Evolutionary conservation across 2,888 invertebrate genomes (phyloP), one percentile per base, ranked within the genome.

Genomic region (Xanthia togata): DNA sequence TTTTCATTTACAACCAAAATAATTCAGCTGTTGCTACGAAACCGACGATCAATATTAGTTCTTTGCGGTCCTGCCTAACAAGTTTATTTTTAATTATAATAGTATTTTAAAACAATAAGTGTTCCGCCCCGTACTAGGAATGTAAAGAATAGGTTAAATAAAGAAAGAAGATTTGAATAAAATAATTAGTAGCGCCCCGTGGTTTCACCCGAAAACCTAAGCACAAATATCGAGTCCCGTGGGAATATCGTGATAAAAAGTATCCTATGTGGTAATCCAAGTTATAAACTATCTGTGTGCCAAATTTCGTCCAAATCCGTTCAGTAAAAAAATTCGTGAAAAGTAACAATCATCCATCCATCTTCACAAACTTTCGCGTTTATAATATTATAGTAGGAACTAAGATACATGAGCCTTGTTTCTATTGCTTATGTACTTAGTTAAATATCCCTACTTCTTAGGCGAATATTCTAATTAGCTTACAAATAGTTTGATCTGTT

Each of bases 1-100:
- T 84, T 81, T 81, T 81, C 68, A 71, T 85, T 84, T 60, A 69
- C n/a, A 74, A 73, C 31, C 31, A 67, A 84, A 75, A 81, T 64
- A 70, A 71, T 65, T 31, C 12, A 71, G 41, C 20, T 68, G 47
- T 41, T 81, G n/a, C 70, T 60, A 50, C 0, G 59, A 55, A 69
- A 79, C 31, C 31, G 6, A 53, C 8, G 23, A 47, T 38, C 3
- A 9, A 31, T 50, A 41, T 55, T n/a, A 26, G 53, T n/a, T 9
- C 26, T 6, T 44, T 31, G 14, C 38, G 38, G 14, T 47, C 31
- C 14, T 41, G 31, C 12, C 38, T 23, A 17, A 55, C 26, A 12
- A 6, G 20, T 78, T 57, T 62, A 20, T 55, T 81, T 55, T 55
- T 53, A 79, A 53, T n/a, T 5, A 12, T 55, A 55, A 70, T 60